Percentiles rank a stretch among this genome's conserved stretches.
Conservation (phyloP, 2,113 vertebrate genomes). For the Ctenomys sociabilis region DNA sequence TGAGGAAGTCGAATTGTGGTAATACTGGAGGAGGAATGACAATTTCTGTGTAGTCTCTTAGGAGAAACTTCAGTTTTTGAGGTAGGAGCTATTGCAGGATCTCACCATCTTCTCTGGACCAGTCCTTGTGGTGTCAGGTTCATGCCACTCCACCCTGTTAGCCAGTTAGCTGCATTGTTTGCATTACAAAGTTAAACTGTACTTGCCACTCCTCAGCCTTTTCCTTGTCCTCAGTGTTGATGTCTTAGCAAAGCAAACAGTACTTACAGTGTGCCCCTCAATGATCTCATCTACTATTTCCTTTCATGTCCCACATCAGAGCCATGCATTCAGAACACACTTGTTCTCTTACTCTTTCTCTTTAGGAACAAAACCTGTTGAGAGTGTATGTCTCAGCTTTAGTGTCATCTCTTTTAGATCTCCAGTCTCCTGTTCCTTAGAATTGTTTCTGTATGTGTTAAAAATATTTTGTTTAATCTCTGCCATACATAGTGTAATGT, state of each 20-base stretch:
- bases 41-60: neutral
- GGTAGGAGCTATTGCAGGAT: neutral
- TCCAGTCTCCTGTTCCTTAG: neutral
- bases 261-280: accelerated
- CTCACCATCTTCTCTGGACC: neutral
- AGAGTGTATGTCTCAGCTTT: neutral
- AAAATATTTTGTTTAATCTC: neutral
- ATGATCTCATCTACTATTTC: neutral
- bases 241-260: neutral
- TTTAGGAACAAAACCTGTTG: neutral
- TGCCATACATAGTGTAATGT: neutral
- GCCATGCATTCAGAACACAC: neutral
- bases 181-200: accelerated
- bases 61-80: neutral
- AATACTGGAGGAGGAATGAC: neutral
- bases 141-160: no score
- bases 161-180: accelerated
- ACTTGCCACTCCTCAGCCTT: neutral
- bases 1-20: neutral
- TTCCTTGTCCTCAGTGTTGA: accelerated
- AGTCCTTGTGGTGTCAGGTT: neutral
- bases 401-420: neutral
- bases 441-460: neutral
- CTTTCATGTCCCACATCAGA: neutral
- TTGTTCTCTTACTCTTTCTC: neutral